Base-by-base conservation (phyloP, 2,113 vertebrate species). In the Rhinoptilus africanus region DNA sequence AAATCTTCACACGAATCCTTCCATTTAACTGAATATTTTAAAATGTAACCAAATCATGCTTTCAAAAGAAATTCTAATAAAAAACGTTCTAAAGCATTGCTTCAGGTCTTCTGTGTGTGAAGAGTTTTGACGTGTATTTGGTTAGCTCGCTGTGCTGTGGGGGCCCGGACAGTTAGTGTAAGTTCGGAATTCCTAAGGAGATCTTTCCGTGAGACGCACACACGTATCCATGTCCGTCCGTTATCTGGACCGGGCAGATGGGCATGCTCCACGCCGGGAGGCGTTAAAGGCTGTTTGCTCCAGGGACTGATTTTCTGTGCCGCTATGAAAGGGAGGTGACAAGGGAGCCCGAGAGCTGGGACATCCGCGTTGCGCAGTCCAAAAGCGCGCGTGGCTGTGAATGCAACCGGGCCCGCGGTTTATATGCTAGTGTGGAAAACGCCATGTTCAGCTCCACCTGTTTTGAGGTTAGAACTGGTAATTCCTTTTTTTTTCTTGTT, bases 131-230 rank as follows among this genome's bases (percentile, higher is more conserved):
- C 3, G 3, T 30, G 24, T 24, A 3, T 66, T 21, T 39, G 24
- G 6, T 17, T 24, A 37, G 3, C 12, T 77, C 0, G 1, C 28
- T 16, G 18, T 37, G 0, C 21, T 53, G 16, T 27, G 39, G 64
- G 45, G 74, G 41, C 17, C 24, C 16, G 57, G 62, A 5, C 35
- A 35, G 34, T 24, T 66, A 22, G 37, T 24, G 0, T 4, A 53
- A 77, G 15, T 47, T 54, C 43, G 56, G 86, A 21, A 59, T 84
- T 80, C 68, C 45, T 50, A 1, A 24, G n/a, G n/a, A 54, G 54
- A 19, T 51, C 22, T 78, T 48, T 59, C 17, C n/a, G n/a, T n/a
- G n/a, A n/a, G n/a, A n/a, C n/a, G n/a, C n/a, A n/a, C n/a, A n/a
- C n/a, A n/a, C n/a, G n/a, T n/a, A n/a, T n/a, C n/a, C 12, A 50